Percentiles rank a stretch among this genome's conserved stretches.
Conservation (phyloP, 2,113 vertebrate species). For the Leucopternis melanops region DNA sequence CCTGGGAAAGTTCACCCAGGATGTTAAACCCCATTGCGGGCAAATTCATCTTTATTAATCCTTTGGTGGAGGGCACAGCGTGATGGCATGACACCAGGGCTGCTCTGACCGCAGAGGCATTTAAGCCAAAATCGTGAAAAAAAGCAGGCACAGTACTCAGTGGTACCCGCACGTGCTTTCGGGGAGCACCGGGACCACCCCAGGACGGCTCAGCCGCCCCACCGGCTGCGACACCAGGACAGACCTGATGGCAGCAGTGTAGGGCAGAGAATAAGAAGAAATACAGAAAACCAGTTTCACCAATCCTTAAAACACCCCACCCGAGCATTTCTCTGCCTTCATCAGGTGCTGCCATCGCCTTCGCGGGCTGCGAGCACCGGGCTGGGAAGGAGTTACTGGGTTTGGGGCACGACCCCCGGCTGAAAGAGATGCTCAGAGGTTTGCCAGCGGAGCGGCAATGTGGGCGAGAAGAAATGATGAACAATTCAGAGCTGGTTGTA, state of each 20-base stretch:
- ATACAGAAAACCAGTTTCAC: background rate
- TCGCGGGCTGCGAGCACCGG: accelerated
- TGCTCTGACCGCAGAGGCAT: accelerated
- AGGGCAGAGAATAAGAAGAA: background rate
- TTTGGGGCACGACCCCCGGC: background rate
- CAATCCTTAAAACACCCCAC: accelerated
- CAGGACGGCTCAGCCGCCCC: accelerated
- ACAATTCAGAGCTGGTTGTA: background rate
- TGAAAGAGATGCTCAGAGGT: accelerated
- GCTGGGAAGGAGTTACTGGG: accelerated
- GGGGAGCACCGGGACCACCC: background rate
- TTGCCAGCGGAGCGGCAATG: accelerated
- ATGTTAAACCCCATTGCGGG: accelerated
- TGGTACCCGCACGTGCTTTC: accelerated
- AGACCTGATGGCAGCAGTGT: conserved; percentile 3
- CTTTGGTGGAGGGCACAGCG: background rate
- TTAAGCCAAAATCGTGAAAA: background rate
- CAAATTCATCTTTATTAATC: background rate
- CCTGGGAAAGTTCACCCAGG: background rate
- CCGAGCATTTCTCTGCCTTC: accelerated
- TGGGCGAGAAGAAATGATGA: background rate
- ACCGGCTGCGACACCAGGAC: background rate
- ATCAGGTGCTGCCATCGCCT: accelerated
- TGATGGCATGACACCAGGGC: background rate
- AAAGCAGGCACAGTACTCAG: accelerated